A percentile compares a stretch with the other conserved stretches of the same genome.
phyloP scores from a whole-genome alignment of 2,797 vertebrate genomes.

The Chrysolophus pictus region DNA sequence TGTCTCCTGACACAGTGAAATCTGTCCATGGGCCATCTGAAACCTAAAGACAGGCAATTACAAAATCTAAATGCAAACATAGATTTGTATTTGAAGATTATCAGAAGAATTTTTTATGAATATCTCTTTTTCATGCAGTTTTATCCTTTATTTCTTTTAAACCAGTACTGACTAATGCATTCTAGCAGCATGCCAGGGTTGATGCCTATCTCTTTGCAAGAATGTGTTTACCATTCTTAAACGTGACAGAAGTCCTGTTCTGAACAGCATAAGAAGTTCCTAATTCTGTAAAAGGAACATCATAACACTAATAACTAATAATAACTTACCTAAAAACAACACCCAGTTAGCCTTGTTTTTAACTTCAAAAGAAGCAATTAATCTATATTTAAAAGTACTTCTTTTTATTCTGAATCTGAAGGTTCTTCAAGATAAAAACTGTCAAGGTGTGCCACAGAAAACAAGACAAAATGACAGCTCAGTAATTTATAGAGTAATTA shows the following conservation, averaged over 20 bases:
- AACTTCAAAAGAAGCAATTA: neutral
- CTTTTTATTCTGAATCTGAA: neutral
- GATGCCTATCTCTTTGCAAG: neutral
- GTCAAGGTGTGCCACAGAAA: conserved; percentile 1
- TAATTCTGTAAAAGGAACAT: neutral
- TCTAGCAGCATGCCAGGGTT: neutral
- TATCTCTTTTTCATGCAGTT: neutral
- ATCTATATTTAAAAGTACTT: neutral
- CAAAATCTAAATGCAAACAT: neutral
- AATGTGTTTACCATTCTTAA: neutral
- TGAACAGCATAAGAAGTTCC: neutral
- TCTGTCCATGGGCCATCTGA: neutral
- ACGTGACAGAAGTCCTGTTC: neutral
- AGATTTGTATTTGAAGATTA: neutral
- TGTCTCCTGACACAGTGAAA: neutral
- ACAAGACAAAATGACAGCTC: neutral
- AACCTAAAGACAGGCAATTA: neutral
- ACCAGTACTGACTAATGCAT: neutral
- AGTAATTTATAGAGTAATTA: conserved; percentile 26
- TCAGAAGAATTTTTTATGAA: neutral
- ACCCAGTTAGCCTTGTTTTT: neutral
- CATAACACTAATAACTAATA: neutral
- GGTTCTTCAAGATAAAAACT: neutral
- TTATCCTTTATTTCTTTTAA: neutral
- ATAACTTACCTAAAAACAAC: neutral